Evolutionary conservation across 2,888 invertebrate species (phyloP), one percentile per base, ranked within the genome.

Genomic region (Seira musarum): DNA sequence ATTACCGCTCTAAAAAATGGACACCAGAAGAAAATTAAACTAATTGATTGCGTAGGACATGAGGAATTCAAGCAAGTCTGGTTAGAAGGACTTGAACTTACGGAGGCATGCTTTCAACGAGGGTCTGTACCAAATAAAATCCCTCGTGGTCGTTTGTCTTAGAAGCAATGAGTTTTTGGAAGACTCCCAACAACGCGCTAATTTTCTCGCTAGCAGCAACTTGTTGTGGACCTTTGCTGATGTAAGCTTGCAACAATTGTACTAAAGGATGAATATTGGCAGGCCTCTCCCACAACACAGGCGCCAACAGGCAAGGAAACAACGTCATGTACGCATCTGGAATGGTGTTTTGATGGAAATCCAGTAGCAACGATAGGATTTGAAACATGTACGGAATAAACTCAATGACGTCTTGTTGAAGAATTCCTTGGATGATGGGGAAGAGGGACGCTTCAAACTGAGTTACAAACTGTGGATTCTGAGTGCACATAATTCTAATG

Each of bases 341-440:
- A 81, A 94, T 91, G 2, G 83, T 82, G 0, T 64, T 79, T 25
- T 91, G 89, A 68, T 93, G 93, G 80, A 94, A 90, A 89, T 98
- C 98, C 90, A 99, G 91, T 76, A 98, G 90, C 21, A 98, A 90
- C 0, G 98, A 96, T 57, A 99, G 90, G 90, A 99, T 93, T 95
- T 99, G 99, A 89, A 99, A 98, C 65, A 98, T 96, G 90, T 99
- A 99, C 0, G 99, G 99, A 90, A 98, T 95, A 90, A 99, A 98
- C 89, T 99, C 95, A 92, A 95, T 94, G 30, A 96, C 94, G 89
- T 99, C 99, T 88, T 97, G 95, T 87, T 96, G 95, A 19, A 99
- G 90, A 86, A 99, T 97, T 72, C 93, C 94, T 89, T 98, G 96
- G 89, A 99, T 98, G 85, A 97, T 95, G 6, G 98, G 98, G 88